Evolutionary conservation across 2,888 invertebrate species (phyloP).

Genomic region (Conomelus anceps): DNA sequence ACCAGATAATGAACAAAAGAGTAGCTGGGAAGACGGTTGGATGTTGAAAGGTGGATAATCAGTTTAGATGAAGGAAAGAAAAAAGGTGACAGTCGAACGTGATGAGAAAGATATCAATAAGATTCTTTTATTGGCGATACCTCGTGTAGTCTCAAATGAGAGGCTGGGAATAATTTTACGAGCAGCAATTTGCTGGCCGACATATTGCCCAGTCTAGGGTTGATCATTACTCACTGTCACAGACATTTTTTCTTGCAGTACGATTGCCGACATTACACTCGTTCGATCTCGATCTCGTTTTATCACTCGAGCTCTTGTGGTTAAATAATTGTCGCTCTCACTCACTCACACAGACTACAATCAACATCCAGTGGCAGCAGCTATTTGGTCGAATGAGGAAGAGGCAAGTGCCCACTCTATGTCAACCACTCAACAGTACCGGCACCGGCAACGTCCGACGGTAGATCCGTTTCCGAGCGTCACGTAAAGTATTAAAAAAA

Average conservation of each 20-base stretch:
- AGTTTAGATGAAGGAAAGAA: background rate
- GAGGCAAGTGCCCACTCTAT: background rate
- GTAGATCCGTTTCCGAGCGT: background rate
- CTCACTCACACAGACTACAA: background rate
- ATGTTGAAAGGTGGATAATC: background rate
- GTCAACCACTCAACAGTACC: background rate
- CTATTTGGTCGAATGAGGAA: background rate
- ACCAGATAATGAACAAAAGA: background rate
- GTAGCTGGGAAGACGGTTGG: background rate
- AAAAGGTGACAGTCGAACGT: background rate
- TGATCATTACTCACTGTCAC: background rate
- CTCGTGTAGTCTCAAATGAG: background rate
- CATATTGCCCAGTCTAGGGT: background rate
- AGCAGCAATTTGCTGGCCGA: background rate
- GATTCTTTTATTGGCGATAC: background rate
- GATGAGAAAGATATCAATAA: background rate
- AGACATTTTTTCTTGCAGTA: background rate
- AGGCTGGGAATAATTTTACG: background rate
- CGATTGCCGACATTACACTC: background rate
- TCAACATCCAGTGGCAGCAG: background rate
- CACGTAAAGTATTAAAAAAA: background rate
- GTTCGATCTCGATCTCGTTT: background rate
- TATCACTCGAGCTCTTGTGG: background rate
- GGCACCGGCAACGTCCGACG: no score
- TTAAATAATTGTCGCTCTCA: background rate